Evolutionary conservation across 2,888 invertebrate genomes (phyloP).

Genomic region (Polydesmus complanatus): DNA sequence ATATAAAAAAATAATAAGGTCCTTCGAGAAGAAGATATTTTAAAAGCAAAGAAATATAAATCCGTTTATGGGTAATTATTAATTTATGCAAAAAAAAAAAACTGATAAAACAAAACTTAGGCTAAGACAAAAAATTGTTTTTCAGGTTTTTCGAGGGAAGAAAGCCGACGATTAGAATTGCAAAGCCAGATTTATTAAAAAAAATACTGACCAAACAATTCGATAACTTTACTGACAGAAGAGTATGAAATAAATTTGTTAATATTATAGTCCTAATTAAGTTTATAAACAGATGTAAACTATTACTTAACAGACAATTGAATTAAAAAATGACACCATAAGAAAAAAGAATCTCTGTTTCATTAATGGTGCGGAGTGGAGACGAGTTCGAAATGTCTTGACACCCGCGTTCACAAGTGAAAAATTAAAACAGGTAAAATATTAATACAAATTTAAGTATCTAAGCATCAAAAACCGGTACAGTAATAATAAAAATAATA

Average conservation of each 20-base stretch:
- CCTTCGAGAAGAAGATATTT: background rate
- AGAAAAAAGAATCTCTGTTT: background rate
- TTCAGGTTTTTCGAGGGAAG: background rate
- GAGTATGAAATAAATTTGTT: background rate
- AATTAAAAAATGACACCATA: background rate
- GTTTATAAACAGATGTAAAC: background rate
- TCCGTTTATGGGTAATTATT: background rate
- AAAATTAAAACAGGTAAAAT: background rate
- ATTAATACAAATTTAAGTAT: too few species aligned
- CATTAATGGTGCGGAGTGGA: background rate
- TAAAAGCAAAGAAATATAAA: background rate
- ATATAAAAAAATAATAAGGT: background rate
- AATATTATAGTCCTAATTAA: background rate
- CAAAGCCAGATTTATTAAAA: background rate
- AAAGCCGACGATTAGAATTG: background rate
- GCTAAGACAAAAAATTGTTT: too few species aligned
- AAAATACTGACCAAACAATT: background rate
- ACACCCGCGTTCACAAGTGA: background rate
- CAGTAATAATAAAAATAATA: too few species aligned
- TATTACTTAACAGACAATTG: background rate
- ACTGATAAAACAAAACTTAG: too few species aligned
- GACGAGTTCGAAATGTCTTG: background rate
- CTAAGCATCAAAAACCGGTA: too few species aligned
- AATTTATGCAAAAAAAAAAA: too few species aligned
- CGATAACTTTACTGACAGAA: background rate